Conservation (phyloP, 2,113 vertebrate genomes). For the Syngnathus scovelli region DNA sequence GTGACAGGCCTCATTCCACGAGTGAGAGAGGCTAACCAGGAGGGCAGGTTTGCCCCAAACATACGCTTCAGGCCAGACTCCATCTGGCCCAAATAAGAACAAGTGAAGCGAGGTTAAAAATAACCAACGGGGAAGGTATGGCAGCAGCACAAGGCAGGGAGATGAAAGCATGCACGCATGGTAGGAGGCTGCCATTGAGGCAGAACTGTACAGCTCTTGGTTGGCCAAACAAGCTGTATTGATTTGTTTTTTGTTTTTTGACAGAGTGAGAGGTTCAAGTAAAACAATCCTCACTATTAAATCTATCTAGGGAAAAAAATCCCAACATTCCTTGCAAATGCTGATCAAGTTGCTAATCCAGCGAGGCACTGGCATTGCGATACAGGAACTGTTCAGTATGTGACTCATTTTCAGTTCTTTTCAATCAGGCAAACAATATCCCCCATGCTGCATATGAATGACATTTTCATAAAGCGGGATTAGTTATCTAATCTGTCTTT, state of each 20-base stretch:
- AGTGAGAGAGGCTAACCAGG: slow-evolving; percentile 60
- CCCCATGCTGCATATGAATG: slow-evolving; percentile 32
- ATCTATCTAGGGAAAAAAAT: slow-evolving; percentile 7
- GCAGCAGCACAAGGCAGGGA: slow-evolving; percentile 46
- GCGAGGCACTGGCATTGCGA: neutral
- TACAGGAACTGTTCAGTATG: neutral
- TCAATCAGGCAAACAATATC: slow-evolving; percentile 28
- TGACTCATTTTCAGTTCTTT: slow-evolving; percentile 32
- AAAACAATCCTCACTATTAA: slow-evolving; percentile 32
- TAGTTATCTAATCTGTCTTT: slow-evolving; percentile 56
- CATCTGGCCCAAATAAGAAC: slow-evolving; percentile 65
- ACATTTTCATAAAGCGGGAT: slow-evolving; percentile 54
- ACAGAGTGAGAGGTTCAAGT: slow-evolving; percentile 40
- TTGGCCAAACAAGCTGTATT: slow-evolving; percentile 48
- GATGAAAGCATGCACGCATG: slow-evolving; percentile 39
- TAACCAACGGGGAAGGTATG: slow-evolving; percentile 60
- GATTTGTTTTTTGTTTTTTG: slow-evolving; percentile 53
- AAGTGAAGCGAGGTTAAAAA: slow-evolving; percentile 60
- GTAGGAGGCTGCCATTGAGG: slow-evolving; percentile 30
- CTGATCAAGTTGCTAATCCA: slow-evolving; percentile 24
- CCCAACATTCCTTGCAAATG: slow-evolving; percentile 21
- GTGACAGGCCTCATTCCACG: slow-evolving; percentile 65
- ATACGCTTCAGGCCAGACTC: slow-evolving; percentile 62
- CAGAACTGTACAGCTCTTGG: slow-evolving; percentile 29
- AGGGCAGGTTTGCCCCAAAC: slow-evolving; percentile 56